These are phyloP conservation scores for Erpornis zantholeuca DNA, from an alignment of 2,113 vertebrate genomes.

Conservation along the genomic window DNA sequence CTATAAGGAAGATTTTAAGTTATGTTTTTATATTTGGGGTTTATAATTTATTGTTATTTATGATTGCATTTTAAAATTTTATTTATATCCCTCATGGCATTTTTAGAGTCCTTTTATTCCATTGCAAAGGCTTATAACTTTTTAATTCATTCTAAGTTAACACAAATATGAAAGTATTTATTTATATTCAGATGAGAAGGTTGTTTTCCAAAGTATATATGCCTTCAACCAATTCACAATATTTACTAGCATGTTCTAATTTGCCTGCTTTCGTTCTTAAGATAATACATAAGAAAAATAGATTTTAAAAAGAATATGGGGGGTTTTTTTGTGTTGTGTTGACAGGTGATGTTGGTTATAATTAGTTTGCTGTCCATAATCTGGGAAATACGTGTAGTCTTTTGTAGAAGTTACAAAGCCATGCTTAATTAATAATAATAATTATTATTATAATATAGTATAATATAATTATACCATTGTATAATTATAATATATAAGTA, in stretches of 20 bases:
- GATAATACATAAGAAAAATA: neutral
- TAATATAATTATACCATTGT: too few relatives aligned
- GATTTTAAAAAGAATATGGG: neutral
- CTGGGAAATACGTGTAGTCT: neutral
- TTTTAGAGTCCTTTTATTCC: neutral
- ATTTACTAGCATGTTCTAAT: neutral
- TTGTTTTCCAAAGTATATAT: slow-evolving; percentile 7
- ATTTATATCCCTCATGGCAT: neutral
- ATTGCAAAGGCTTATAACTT: neutral
- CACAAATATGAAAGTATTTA: slow-evolving; percentile 23
- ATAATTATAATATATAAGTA: too few relatives aligned
- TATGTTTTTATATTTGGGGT: neutral
- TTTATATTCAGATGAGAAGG: slow-evolving; percentile 40
- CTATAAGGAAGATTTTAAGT: neutral
- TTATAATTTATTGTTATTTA: neutral
- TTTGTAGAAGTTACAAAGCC: neutral
- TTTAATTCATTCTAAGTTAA: slow-evolving; percentile 36
- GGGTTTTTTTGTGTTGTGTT: neutral
- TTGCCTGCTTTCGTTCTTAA: neutral
- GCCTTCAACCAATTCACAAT: neutral
- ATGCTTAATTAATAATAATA: neutral
- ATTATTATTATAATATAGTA: too few relatives aligned
- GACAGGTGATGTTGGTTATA: neutral
- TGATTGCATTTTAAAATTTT: neutral
- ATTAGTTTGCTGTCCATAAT: neutral